Base-by-base conservation (phyloP, 2,797 vertebrate species). In the Caiman crocodilus region DNA sequence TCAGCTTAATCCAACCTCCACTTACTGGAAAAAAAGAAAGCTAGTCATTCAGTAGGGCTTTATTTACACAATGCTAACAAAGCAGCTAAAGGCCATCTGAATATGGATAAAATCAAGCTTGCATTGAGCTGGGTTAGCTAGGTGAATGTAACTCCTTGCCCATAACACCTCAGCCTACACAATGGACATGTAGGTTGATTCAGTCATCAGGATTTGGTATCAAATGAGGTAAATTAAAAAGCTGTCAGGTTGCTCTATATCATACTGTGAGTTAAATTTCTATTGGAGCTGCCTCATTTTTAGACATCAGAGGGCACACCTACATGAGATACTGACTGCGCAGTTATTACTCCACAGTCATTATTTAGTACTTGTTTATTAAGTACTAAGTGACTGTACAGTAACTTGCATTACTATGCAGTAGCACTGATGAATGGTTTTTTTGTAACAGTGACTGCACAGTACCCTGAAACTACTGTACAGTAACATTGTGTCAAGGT, bases 171-270 rank as follows among this genome's bases (percentile, higher is more conserved):
- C 28, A 42, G 16, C 50, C 57, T 73, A 59, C 14, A 30, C 7
- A 79, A 15, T 0, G 0, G 4, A 2, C 32, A 10, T 2, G 73
- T 10, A 2, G 61, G 1, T 20, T 65, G 8, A 2, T 79, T 50
- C 30, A 86, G 9, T 4, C 84, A 6, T 2, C 9, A 85, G 32
- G 60, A 7, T 42, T 1, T 4, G 14, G 25, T 5, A 14, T 10
- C 11, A 32, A 28, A 71, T 82, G 11, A 35, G 5, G 5, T 17
- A 63, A 25, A 5, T 28, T 84, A 2, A 0, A 15, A 14, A 59
- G 81, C 26, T 14, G 57, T 20, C 5, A 84, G 32, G 67, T 23
- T 20, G 63, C 55, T 73, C 35, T 50, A 13, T 25, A 42, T 42
- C 42, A 16, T 35, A 50, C 14, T 13, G 42, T 32, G 32, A 23